phyloP scores from a whole-genome alignment of 2,888 invertebrate species.

The Synanthedon tipuliformis region DNA sequence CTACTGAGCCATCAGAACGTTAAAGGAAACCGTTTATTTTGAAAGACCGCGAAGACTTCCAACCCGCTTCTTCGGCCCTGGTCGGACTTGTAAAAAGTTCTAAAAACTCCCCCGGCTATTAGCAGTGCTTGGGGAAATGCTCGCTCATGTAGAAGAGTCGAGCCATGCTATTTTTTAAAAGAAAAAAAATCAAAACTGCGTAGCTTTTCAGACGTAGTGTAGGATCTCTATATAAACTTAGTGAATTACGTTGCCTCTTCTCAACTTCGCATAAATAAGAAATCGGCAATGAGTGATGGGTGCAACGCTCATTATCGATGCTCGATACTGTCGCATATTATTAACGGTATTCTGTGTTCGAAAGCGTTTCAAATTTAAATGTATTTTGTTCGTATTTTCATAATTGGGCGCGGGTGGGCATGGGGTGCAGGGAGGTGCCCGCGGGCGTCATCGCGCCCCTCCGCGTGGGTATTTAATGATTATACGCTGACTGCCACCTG shows the following conservation, averaged over 20 bases:
- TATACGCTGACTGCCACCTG: slow-evolving; percentile 70
- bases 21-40: slow-evolving; percentile 62
- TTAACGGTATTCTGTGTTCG: slow-evolving; percentile 39
- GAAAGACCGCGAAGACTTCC: slow-evolving; percentile 46
- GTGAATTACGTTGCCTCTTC: not conserved
- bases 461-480: slow-evolving; percentile 69
- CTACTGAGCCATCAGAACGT: slow-evolving; percentile 48
- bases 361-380: slow-evolving; percentile 47
- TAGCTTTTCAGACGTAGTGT: not conserved
- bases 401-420: slow-evolving; percentile 58
- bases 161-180: not conserved
- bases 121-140: slow-evolving; percentile 30
- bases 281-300: not conserved
- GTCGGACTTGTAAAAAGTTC: slow-evolving; percentile 41
- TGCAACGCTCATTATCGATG: slow-evolving; percentile 35
- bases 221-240: slow-evolving; percentile 3
- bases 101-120: slow-evolving; percentile 31
- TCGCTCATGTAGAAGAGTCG: not conserved
- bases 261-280: not conserved
- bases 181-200: not conserved
- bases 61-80: slow-evolving; percentile 29
- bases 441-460: slow-evolving; percentile 60
- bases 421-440: slow-evolving; percentile 38
- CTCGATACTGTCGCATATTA: slow-evolving; percentile 15
- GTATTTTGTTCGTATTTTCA: slow-evolving; percentile 70